phyloP scores from a whole-genome alignment of 2,888 invertebrate genomes.

The Agrotis exclamationis region DNA sequence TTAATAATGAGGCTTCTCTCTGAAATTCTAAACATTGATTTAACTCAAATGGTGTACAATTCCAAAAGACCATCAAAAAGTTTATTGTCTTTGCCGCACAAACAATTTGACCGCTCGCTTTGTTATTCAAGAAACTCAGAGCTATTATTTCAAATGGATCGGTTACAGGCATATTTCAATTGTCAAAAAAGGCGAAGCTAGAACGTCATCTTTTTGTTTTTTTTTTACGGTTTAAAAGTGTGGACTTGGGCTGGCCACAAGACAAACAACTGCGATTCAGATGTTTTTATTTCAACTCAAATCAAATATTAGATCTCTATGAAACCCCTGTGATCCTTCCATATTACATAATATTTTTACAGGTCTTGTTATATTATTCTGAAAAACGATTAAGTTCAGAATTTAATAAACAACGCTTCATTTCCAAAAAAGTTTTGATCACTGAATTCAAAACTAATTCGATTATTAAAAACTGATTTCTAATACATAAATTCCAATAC shows the following conservation, averaged over 20 bases:
- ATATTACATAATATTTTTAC: not conserved
- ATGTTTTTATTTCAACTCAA: no score
- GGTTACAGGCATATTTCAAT: not conserved
- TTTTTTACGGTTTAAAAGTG: no score
- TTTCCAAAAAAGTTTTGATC: not conserved
- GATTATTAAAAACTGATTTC: conserved; percentile 13
- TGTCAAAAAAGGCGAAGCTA: not conserved
- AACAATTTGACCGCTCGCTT: not conserved
- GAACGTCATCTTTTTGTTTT: no score
- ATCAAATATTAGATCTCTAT: not conserved
- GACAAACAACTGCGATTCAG: no score
- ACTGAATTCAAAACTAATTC: conserved; percentile 16
- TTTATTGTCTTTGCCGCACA: no score
- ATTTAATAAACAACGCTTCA: not conserved
- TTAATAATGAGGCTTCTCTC: not conserved
- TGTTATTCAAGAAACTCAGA: not conserved
- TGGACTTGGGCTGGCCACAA: no score
- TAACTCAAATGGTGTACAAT: not conserved
- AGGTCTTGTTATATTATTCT: not conserved
- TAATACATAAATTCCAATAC: conserved; percentile 4
- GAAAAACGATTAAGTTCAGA: not conserved
- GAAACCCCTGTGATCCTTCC: not conserved
- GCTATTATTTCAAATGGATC: not conserved
- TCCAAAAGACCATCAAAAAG: not conserved
- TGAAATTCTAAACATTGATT: not conserved